Conservation (phyloP, 2,888 invertebrate genomes). For the Euphydryas editha region DNA sequence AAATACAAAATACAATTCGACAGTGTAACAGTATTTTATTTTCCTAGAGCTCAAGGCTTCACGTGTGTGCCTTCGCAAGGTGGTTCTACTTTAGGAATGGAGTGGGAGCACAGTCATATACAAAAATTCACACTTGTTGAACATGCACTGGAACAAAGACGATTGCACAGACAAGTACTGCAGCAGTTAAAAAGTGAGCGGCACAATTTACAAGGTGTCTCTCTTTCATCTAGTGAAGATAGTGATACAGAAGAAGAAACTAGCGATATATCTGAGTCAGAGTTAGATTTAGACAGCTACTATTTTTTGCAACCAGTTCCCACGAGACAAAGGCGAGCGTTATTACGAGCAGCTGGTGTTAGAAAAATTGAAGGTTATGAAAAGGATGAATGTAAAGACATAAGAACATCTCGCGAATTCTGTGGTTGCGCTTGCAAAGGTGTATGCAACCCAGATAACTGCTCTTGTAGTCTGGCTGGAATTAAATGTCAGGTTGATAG, state of each 20-base stretch:
- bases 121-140: slow-evolving; percentile 93
- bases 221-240: slow-evolving; percentile 90
- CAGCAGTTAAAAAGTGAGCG: slow-evolving; percentile 89
- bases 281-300: slow-evolving; percentile 94
- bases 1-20: slow-evolving; percentile 95
- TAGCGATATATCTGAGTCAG: slow-evolving; percentile 91
- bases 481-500: slow-evolving; percentile 99
- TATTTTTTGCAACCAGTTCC: slow-evolving; percentile 97
- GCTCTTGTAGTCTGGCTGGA: slow-evolving; percentile 96
- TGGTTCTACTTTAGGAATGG: slow-evolving; percentile 97
- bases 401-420: slow-evolving; percentile 95
- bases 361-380: slow-evolving; percentile 96
- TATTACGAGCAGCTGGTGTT: slow-evolving; percentile 96
- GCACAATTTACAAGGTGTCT: slow-evolving; percentile 78
- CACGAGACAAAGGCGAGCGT: slow-evolving; percentile 93
- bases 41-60: slow-evolving; percentile 95
- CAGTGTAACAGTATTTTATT: slow-evolving; percentile 97
- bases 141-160: slow-evolving; percentile 94
- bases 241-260: slow-evolving; percentile 93
- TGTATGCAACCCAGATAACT: slow-evolving; percentile 97
- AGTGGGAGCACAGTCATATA: slow-evolving; percentile 86
- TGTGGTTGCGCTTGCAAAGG: slow-evolving; percentile 97
- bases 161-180: slow-evolving; percentile 92
- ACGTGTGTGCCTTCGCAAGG: slow-evolving; percentile 96
- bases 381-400: slow-evolving; percentile 96